Conservation (phyloP, 2,888 invertebrate species). For the Diloba caeruleocephala region DNA sequence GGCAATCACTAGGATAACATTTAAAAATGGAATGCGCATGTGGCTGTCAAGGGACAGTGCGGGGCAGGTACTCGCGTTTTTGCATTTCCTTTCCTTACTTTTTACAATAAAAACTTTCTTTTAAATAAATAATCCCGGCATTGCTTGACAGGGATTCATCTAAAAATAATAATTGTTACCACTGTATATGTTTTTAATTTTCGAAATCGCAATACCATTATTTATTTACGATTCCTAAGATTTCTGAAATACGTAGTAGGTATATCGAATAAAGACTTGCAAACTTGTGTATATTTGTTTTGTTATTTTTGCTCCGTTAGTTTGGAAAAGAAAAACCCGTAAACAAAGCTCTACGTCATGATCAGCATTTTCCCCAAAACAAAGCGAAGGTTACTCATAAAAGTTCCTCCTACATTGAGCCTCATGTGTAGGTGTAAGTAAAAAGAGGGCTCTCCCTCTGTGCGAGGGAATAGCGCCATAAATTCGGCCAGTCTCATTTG, state of each 20-base stretch:
- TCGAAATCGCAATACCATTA: too few species aligned
- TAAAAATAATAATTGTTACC: slow-evolving; percentile 83
- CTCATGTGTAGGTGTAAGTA: slow-evolving; percentile 56
- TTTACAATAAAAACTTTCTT: slow-evolving; percentile 89
- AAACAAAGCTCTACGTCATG: slow-evolving; percentile 5
- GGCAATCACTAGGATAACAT: slow-evolving; percentile 75
- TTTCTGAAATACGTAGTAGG: slow-evolving; percentile 18
- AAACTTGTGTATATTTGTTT: not conserved
- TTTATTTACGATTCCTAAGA: too few species aligned
- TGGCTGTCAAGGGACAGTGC: slow-evolving; percentile 85
- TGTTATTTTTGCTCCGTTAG: not conserved
- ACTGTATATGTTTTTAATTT: slow-evolving; percentile 22
- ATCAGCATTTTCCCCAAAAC: slow-evolving; percentile 32
- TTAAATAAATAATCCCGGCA: slow-evolving; percentile 88
- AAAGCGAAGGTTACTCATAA: slow-evolving; percentile 44
- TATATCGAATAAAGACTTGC: not conserved
- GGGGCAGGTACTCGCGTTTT: slow-evolving; percentile 84
- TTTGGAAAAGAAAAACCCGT: not conserved
- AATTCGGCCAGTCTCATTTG: slow-evolving; percentile 84
- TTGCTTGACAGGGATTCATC: slow-evolving; percentile 85
- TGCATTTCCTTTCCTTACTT: slow-evolving; percentile 88
- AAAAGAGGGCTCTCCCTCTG: slow-evolving; percentile 65
- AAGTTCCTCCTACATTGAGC: slow-evolving; percentile 49
- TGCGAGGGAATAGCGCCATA: slow-evolving; percentile 74
- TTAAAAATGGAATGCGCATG: slow-evolving; percentile 83